A percentile compares a stretch with the other conserved stretches of the same genome.
phyloP scores from a whole-genome alignment of 2,797 vertebrate genomes.

The Octomys mimax region DNA sequence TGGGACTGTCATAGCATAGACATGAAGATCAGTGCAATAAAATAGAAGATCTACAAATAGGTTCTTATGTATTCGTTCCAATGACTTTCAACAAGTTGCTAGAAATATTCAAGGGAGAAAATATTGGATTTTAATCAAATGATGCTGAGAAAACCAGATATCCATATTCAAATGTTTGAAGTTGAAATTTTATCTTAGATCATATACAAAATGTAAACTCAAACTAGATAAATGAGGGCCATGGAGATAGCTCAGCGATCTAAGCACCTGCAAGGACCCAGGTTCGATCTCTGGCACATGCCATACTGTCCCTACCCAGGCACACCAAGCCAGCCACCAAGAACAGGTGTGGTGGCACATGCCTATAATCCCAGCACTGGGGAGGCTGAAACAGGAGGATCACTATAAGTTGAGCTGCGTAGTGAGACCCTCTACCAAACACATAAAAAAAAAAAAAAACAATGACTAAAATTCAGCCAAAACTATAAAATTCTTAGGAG shows the following conservation, averaged over 20 bases:
- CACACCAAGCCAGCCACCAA: too few species aligned
- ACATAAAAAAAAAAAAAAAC: too few species aligned
- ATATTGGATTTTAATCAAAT: conserved; percentile 34
- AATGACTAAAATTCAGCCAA: conserved; percentile 4
- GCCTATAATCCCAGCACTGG: too few species aligned
- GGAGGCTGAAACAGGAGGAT: too few species aligned
- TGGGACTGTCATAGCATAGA: not conserved
- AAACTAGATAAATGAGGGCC: not conserved
- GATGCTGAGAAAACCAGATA: not conserved
- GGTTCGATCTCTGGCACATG: too few species aligned
- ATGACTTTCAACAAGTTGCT: conserved; percentile 27
- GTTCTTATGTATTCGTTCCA: not conserved
- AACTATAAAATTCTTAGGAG: not conserved
- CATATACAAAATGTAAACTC: conserved; percentile 8
- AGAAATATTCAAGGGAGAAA: conserved; percentile 27
- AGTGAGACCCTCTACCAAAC: too few species aligned
- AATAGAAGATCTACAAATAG: conserved; percentile 33
- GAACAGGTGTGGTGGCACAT: too few species aligned
- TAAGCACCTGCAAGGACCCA: too few species aligned
- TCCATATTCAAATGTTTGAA: conserved; percentile 16
- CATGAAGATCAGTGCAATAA: not conserved
- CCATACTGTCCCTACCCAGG: too few species aligned
- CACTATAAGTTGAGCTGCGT: too few species aligned
- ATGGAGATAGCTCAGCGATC: too few species aligned
- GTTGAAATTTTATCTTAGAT: not conserved